Conservation (phyloP, 2,888 invertebrate genomes). For the Dryobota labecula region DNA sequence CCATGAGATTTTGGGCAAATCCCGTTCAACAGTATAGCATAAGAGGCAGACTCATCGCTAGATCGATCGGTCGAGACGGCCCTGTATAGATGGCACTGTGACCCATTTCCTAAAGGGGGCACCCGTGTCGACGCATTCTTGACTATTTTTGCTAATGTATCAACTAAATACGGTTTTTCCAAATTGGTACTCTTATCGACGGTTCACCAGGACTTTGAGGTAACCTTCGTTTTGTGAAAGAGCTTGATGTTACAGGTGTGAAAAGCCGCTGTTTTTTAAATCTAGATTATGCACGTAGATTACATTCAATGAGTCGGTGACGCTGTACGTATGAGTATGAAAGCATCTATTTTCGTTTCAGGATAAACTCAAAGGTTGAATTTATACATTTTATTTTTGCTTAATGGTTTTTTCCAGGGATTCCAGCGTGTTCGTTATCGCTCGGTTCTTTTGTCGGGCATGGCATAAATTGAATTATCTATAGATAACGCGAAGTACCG, state of each 20-base stretch:
- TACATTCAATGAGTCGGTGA: background rate
- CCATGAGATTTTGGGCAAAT: constrained; percentile 62
- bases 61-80: constrained; percentile 73
- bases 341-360: constrained; percentile 16
- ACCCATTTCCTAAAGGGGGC: constrained; percentile 83
- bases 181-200: constrained; percentile 13
- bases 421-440: constrained; percentile 36
- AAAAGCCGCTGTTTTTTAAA: constrained; percentile 25
- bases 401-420: constrained; percentile 22
- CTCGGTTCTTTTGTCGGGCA: constrained; percentile 12
- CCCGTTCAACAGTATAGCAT: constrained; percentile 54
- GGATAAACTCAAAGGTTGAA: constrained; percentile 16
- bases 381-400: constrained; percentile 26
- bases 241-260: constrained; percentile 8
- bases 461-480: constrained; percentile 52
- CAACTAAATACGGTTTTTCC: constrained; percentile 42
- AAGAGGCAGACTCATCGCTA: constrained; percentile 68
- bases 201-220: constrained; percentile 5
- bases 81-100: constrained; percentile 79
- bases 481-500: constrained; percentile 30
- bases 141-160: constrained; percentile 59
- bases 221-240: constrained; percentile 21
- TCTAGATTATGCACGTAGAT: constrained; percentile 28
- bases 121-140: constrained; percentile 69
- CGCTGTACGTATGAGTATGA: background rate